phyloP scores from a whole-genome alignment of 2,888 invertebrate genomes.

The Sinelater perroti region DNA sequence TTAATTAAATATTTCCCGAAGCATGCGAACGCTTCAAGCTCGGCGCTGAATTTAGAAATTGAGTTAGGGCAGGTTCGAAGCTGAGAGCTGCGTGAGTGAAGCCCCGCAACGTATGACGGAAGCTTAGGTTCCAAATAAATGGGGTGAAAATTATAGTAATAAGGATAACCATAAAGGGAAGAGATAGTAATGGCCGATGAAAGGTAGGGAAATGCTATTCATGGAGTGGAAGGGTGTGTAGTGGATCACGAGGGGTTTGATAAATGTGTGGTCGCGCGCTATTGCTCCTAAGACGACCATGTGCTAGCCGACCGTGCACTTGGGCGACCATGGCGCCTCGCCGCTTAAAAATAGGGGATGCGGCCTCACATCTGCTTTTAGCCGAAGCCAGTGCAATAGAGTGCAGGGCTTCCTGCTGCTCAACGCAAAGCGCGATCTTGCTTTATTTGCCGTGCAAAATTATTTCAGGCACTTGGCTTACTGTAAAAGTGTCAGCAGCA shows the following conservation, averaged over 20 bases:
- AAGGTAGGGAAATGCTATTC: slow-evolving; percentile 47
- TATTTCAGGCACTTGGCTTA: slow-evolving; percentile 1
- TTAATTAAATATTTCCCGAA: slow-evolving; percentile 24
- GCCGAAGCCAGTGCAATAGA: slow-evolving; percentile 11
- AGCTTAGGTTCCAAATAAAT: slow-evolving; percentile 44
- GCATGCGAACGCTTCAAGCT: slow-evolving; percentile 2
- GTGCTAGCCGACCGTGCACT: slow-evolving; percentile 5
- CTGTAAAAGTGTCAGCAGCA: neutral
- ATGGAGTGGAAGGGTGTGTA: slow-evolving; percentile 43
- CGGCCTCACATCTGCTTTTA: slow-evolving; percentile 16
- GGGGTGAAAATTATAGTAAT: slow-evolving; percentile 49
- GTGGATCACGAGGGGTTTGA: slow-evolving; percentile 42
- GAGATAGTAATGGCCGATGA: slow-evolving; percentile 46
- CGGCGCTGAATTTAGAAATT: slow-evolving; percentile 25
- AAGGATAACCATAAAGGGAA: slow-evolving; percentile 46
- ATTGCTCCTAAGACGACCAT: slow-evolving; percentile 15
- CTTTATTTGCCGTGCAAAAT: neutral
- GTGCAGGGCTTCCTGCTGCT: slow-evolving; percentile 1
- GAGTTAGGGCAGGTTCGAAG: slow-evolving; percentile 29
- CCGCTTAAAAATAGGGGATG: slow-evolving; percentile 22
- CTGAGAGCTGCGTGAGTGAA: slow-evolving; percentile 26
- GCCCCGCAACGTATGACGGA: slow-evolving; percentile 37
- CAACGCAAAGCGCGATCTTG: neutral
- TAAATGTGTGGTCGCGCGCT: slow-evolving; percentile 44
- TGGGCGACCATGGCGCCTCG: neutral